A percentile compares a stretch with the other conserved stretches of the same genome.
These are phyloP conservation scores for Pachymerium ferrugineum DNA, from an alignment of 2,888 invertebrate genomes.

Conservation along the genomic window DNA sequence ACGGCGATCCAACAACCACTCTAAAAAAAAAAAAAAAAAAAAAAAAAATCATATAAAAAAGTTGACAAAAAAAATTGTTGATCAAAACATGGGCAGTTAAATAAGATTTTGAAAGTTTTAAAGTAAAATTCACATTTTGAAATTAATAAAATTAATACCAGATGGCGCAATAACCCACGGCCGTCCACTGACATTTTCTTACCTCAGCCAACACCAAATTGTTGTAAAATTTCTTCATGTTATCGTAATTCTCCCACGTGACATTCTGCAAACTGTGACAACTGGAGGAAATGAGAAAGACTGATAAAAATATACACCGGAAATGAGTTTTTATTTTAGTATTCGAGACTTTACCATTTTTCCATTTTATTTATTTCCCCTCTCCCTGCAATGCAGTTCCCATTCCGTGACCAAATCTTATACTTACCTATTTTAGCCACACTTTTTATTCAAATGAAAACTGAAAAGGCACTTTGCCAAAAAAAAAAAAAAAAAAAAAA, in stretches of 20 bases:
- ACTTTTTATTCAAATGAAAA: not conserved
- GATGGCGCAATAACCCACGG: too few relatives aligned
- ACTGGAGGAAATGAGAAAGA: not conserved
- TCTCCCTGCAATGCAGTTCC: not conserved
- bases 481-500: not conserved
- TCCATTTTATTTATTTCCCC: not conserved
- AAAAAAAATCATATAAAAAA: not conserved
- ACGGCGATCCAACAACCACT: constrained; percentile 16
- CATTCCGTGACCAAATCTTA: not conserved
- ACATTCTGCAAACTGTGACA: not conserved
- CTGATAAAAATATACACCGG: not conserved
- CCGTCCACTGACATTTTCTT: too few relatives aligned
- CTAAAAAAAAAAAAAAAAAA: not conserved
- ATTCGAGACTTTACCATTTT: not conserved
- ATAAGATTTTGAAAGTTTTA: not conserved
- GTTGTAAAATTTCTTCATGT: not conserved
- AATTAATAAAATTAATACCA: too few relatives aligned
- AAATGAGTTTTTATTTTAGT: not conserved
- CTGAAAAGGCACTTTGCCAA: not conserved
- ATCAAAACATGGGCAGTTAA: not conserved
- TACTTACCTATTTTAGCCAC: not conserved
- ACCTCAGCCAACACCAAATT: constrained; percentile 14
- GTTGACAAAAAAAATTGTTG: not conserved
- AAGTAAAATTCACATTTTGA: too few relatives aligned
- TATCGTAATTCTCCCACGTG: not conserved